Base-by-base conservation (phyloP, 2,113 vertebrate genomes). In the Colossoma macropomum region DNA sequence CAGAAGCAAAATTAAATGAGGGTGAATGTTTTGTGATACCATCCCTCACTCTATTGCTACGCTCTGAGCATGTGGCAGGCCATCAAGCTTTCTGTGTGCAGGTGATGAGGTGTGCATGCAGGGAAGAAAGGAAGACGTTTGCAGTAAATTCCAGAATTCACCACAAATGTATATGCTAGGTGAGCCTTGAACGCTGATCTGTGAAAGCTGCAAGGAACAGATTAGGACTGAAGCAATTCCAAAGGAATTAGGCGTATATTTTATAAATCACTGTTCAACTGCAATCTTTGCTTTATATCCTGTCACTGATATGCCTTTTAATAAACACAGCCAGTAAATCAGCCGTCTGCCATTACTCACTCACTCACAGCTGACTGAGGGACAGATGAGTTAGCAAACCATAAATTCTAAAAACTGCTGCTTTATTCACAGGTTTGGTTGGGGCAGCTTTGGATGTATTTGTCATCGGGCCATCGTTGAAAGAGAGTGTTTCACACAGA, bases 1-100 rank as follows among this genome's bases (percentile, higher is more conserved):
- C 80, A 89, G 85, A 77, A 89, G 92, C 89, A 73, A 65, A 91
- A 85, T 66, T 74, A 34, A 89, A 77, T 63, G 87, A 82, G 81
- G 80, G 76, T 73, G 72, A 70, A 84, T 84, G 84, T 75, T 70
- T 45, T 84, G 82, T 78, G 48, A 41, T 75, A 32, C 34, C 25
- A 27, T 77, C 70, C 41, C 81, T 79, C 30, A 23, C 15, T 23
- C 71, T 59, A 59, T 17, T 82, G 65, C 52, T 62, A 21, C 12
- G 12, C 50, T 72, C 75, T 38, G 59, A 62, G 54, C 28, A 63
- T 63, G 68, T 50, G 68, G 28, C 21, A 72, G 5, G 21, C 56
- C 45, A 17, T 79, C 56, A 41, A 41, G 78, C 66, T 62, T 52
- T 32, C 62, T n/a, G 4, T 83, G 48, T 23, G 52, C n/a, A 19